Evolutionary conservation across 2,113 vertebrate species (phyloP).

Genomic region (Enhydra lutris): DNA sequence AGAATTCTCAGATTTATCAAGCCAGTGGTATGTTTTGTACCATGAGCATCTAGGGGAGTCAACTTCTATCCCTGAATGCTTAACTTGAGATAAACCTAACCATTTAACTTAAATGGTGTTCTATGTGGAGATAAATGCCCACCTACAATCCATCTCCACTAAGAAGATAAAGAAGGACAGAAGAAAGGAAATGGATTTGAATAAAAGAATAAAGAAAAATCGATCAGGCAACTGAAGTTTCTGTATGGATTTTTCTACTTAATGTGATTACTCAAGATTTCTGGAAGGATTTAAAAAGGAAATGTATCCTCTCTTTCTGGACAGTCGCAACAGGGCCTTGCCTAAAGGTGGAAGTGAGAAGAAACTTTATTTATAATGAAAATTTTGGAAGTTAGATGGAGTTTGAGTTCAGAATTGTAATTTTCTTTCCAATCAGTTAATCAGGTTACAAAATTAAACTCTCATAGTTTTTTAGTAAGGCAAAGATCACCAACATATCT

Average conservation of each 20-base stretch:
- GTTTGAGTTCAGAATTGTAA: neutral
- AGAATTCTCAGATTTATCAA: neutral
- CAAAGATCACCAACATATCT: neutral
- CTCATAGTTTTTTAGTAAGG: neutral
- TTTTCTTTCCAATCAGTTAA: neutral
- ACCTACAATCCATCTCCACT: neutral
- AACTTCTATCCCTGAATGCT: neutral
- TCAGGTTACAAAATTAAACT: neutral
- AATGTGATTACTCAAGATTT: neutral
- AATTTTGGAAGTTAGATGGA: neutral
- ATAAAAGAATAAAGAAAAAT: conserved; percentile 13
- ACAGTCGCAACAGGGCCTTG: neutral
- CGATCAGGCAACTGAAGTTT: neutral
- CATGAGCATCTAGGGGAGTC: neutral
- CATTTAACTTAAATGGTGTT: neutral
- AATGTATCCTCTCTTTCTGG: neutral
- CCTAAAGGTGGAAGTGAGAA: neutral
- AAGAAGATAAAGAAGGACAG: neutral
- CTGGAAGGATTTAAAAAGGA: conserved; percentile 3
- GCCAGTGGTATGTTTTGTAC: neutral
- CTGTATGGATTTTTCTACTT: neutral
- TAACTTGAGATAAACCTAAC: neutral
- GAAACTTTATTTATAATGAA: neutral
- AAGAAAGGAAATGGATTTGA: neutral
- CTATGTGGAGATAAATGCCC: neutral